Conservation (phyloP, 2,888 invertebrate genomes). For the Hirtodrosophila alboralis region DNA sequence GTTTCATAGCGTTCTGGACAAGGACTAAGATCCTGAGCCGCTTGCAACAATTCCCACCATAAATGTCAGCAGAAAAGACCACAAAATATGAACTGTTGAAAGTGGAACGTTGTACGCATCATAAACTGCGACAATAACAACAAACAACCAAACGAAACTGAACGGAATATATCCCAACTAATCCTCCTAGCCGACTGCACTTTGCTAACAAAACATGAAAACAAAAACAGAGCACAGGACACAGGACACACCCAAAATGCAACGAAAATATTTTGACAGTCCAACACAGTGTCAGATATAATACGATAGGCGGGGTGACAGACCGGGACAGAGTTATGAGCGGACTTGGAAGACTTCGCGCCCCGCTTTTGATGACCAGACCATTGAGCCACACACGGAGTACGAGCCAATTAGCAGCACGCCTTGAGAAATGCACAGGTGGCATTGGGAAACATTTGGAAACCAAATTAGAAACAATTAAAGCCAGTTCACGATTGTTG, state of each 20-base stretch:
- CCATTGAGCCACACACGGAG: conserved; percentile 36
- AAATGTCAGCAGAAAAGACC: conserved; percentile 58
- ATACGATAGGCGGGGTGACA: conserved; percentile 40
- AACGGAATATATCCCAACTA: conserved; percentile 56
- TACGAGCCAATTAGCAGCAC: conserved; percentile 73
- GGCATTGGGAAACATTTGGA: conserved; percentile 32
- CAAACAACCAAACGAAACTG: conserved; percentile 51
- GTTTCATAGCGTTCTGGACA: conserved; percentile 2
- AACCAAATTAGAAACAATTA: conserved; percentile 80
- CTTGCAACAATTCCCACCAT: conserved; percentile 68
- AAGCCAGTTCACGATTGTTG: conserved; percentile 64
- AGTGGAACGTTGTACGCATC: conserved; percentile 67
- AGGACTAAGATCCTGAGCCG: conserved; percentile 23
- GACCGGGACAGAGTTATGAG: conserved; percentile 42
- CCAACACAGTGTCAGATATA: conserved; percentile 38
- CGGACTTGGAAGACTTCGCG: conserved; percentile 41
- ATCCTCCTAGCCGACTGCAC: conserved; percentile 65
- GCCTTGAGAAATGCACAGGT: conserved; percentile 77
- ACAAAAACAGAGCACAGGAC: conserved; percentile 38
- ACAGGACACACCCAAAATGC: conserved; percentile 73
- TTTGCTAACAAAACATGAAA: conserved; percentile 72
- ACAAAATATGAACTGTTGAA: conserved; percentile 75
- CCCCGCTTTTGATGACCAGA: conserved; percentile 57
- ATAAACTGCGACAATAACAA: conserved; percentile 72
- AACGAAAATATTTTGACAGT: conserved; percentile 78